Evolutionary conservation across 1,140 invertebrate genomes (phyloP), one percentile per base, ranked within the genome.

Genomic region (Phortica variegata): DNA sequence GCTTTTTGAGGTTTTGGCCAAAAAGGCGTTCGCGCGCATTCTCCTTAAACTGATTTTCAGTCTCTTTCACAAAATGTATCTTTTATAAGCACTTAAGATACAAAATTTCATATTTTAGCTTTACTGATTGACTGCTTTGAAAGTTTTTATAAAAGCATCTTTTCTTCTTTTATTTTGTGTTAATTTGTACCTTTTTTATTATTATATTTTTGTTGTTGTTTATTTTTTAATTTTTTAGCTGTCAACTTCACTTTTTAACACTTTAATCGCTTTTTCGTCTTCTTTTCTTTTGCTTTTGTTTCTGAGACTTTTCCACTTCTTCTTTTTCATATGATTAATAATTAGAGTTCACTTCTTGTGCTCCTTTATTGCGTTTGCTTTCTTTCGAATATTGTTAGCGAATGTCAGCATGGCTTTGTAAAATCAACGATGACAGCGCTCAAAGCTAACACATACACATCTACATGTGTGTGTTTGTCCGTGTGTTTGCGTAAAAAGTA

Each of bases 311-410:
- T 47, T 29, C 6, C 6, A 29, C 26, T 15, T 33, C 23, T 17
- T 18, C 36, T 46, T 17, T 40, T 12, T 26, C 16, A 8, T 9
- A 34, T 34, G 4, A 15, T n/a, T 34, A 34, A 29, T 34, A 8
- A n/a, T 9, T 34, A 15, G 26, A 29, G 59, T 68, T 66, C 63
- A 66, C 63, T 66, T 66, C 42, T 55, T 51, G 51, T 45, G 46
- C 54, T 47, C 39, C 20, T 49, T 52, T 45, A 37, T 31, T 41
- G 56, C 45, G 56, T 56, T 66, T 47, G 56, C 62, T 62, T 57
- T 48, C 53, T 66, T 66, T 68, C 60, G 63, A 66, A 53, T 66
- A 63, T 68, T 56, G 68, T 60, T 63, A 56, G 57, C 62, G 63
- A 66, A 63, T 66, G 62, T 46, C 63, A 60, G 42, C 50, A 32